A percentile compares a stretch with the other conserved stretches of the same genome.
These are phyloP conservation scores for Pogonomyrmex californicus DNA, from an alignment of 1,140 invertebrate species.

Conservation along the genomic window DNA sequence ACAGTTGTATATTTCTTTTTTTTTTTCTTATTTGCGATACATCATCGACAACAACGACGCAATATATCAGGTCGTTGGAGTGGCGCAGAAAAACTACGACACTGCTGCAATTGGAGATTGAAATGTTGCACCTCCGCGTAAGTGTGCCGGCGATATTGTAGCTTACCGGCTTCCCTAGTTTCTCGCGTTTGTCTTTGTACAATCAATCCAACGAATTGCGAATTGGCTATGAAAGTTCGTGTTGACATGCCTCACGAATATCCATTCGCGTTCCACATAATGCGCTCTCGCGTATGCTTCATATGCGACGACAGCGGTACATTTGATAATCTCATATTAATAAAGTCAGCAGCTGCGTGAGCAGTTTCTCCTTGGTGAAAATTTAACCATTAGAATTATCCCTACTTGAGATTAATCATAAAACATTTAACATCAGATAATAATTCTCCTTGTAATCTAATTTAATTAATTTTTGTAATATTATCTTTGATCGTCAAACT, in stretches of 20 bases:
- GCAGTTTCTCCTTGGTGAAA: constrained; percentile 47
- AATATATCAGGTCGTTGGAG: constrained; percentile 18
- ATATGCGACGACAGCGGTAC: constrained; percentile 18
- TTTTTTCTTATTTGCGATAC: constrained; percentile 6
- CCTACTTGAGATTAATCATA: background rate
- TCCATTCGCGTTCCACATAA: constrained; percentile 40
- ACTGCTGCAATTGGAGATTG: constrained; percentile 34
- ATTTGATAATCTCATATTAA: constrained; percentile 33
- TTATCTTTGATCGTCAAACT: background rate
- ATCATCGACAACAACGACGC: constrained; percentile 1
- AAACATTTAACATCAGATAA: constrained; percentile 16
- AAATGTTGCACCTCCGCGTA: constrained; percentile 27
- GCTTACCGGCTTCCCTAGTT: background rate
- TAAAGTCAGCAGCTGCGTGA: constrained; percentile 23
- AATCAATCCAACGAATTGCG: constrained; percentile 36
- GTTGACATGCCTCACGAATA: constrained; percentile 46
- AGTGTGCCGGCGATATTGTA: constrained; percentile 23
- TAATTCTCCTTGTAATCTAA: background rate
- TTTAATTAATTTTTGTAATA: background rate
- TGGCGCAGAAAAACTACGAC: background rate
- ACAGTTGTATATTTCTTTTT: background rate
- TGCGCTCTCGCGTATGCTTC: background rate
- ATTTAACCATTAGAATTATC: constrained; percentile 33
- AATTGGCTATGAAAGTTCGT: constrained; percentile 40
- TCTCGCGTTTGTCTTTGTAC: constrained; percentile 50